Evolutionary conservation across 2,797 vertebrate species (phyloP).

Genomic region (Vultur gryphus): DNA sequence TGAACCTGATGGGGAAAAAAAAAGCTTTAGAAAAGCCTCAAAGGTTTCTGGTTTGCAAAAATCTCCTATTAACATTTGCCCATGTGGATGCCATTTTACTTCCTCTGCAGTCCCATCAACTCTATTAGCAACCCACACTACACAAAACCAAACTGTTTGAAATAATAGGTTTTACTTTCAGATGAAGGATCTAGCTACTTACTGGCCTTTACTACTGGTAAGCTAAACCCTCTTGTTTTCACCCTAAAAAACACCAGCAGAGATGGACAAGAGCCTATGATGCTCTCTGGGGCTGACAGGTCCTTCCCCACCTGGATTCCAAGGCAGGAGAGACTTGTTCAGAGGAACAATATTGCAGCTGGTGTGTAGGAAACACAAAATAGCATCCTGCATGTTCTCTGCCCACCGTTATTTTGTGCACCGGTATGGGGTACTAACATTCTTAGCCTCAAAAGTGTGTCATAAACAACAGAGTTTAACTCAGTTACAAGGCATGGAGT

Average conservation of each 20-base stretch:
- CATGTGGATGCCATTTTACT: background rate
- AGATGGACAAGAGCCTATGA: background rate
- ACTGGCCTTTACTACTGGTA: background rate
- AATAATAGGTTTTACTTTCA: background rate
- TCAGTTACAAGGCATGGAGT: background rate
- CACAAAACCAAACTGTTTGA: background rate
- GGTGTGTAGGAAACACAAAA: background rate
- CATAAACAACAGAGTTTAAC: background rate
- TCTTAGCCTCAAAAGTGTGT: background rate
- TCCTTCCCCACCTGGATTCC: background rate
- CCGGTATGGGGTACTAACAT: background rate
- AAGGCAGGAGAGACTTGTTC: background rate
- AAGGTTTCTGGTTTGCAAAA: background rate
- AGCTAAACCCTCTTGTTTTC: background rate
- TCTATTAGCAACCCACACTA: background rate
- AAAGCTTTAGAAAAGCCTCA: background rate
- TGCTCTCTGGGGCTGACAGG: background rate
- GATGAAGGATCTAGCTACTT: background rate
- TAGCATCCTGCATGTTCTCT: background rate
- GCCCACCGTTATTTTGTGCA: background rate
- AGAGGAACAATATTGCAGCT: background rate
- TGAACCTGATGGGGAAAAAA: accelerated
- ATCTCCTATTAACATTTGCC: background rate
- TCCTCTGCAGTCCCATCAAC: background rate
- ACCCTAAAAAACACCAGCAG: background rate